Conservation (phyloP, 35 echinoderm and acorn worm genomes). For the Patiria miniata region DNA sequence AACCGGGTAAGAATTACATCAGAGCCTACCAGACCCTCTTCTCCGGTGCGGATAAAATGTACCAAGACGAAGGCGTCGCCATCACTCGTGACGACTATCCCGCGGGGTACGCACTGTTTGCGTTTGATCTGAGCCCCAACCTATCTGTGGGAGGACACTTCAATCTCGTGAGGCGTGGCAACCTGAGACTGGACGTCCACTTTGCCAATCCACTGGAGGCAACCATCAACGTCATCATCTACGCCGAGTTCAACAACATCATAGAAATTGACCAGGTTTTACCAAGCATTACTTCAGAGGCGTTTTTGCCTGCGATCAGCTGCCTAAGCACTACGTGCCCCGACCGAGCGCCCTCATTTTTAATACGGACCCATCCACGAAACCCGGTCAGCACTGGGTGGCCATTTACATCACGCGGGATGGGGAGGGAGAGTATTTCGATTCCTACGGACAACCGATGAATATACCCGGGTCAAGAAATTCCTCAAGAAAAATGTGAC, state of each 20-base stretch:
- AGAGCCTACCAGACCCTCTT: constrained; percentile 59
- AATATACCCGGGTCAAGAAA: background rate
- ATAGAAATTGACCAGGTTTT: constrained; percentile 28
- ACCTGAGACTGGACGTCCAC: constrained; percentile 51
- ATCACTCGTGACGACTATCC: constrained; percentile 61
- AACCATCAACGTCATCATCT: constrained; percentile 43
- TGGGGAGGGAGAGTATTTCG: constrained; percentile 8
- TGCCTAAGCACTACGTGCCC: background rate
- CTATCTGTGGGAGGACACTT: constrained; percentile 43
- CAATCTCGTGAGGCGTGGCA: constrained; percentile 40
- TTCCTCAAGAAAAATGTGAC: background rate
- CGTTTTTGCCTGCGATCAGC: constrained; percentile 42
- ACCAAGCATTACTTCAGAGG: constrained; percentile 21
- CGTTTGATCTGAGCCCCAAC: constrained; percentile 61
- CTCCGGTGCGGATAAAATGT: constrained; percentile 47
- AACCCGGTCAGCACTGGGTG: constrained; percentile 42
- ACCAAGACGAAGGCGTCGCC: constrained; percentile 43
- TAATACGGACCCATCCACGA: constrained; percentile 21
- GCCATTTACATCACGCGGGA: constrained; percentile 38
- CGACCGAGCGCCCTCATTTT: constrained; percentile 6
- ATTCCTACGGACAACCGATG: constrained; percentile 32
- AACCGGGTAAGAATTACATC: background rate
- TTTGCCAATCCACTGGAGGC: constrained; percentile 41
- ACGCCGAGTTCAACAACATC: constrained; percentile 39
- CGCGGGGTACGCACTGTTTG: constrained; percentile 45